These are phyloP conservation scores for Eurystomus gularis DNA, from an alignment of 2,113 vertebrate genomes.

Conservation along the genomic window DNA sequence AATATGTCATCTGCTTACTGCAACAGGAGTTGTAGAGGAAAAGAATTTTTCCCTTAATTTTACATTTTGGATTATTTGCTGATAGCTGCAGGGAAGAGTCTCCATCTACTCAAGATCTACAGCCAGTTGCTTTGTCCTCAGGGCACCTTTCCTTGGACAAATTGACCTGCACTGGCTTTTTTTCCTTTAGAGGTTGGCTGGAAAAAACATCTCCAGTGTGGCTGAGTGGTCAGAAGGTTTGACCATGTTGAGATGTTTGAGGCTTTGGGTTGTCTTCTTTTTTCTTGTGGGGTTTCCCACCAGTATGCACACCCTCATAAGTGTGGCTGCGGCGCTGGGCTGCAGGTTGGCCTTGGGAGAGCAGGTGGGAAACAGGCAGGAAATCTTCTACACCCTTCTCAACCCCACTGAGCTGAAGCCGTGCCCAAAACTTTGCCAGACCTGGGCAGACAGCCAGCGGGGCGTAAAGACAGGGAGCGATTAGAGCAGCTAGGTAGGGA, in stretches of 20 bases:
- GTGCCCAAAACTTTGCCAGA: neutral
- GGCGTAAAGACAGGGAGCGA: neutral
- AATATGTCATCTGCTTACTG: neutral
- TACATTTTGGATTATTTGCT: neutral
- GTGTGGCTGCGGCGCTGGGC: rapidly evolving
- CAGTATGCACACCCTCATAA: neutral
- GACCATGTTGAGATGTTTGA: rapidly evolving
- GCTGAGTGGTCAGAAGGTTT: neutral
- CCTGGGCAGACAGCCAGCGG: neutral
- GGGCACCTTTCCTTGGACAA: neutral
- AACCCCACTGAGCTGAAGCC: neutral
- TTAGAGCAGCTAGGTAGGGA: neutral
- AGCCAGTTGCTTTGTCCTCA: neutral
- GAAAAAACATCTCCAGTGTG: neutral
- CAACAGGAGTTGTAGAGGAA: neutral
- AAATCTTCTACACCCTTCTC: neutral
- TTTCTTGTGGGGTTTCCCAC: neutral
- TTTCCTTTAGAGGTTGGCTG: neutral
- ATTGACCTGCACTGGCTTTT: neutral
- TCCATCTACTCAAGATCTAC: neutral
- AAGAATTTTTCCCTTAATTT: neutral
- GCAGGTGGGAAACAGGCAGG: neutral
- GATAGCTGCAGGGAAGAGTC: neutral
- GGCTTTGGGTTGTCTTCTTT: neutral
- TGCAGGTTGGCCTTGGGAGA: neutral